phyloP scores from a whole-genome alignment of 2,888 invertebrate genomes.

The Steromphala cineraria region DNA sequence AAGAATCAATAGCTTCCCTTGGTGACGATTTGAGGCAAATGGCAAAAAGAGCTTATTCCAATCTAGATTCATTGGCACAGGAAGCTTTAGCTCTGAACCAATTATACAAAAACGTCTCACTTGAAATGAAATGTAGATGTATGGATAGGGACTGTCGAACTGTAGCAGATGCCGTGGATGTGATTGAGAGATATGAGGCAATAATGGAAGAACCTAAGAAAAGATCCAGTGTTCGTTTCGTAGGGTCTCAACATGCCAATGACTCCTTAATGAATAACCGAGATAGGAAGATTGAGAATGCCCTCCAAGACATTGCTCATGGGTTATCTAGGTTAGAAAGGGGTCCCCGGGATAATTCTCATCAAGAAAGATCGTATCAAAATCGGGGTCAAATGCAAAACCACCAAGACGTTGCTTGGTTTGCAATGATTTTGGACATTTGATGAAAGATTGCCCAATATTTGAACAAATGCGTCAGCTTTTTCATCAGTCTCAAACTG shows the following conservation, averaged over 20 bases:
- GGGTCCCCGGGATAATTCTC: not conserved
- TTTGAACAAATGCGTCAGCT: not conserved
- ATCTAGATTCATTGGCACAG: not conserved
- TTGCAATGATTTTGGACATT: not conserved
- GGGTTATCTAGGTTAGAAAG: not conserved
- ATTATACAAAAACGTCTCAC: not conserved
- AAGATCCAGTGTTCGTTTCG: not conserved
- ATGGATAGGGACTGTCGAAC: conserved; percentile 8
- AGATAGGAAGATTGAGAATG: not conserved
- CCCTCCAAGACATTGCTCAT: not conserved
- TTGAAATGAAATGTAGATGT: not conserved
- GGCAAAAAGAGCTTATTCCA: not conserved
- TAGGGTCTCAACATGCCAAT: not conserved
- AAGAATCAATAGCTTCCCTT: not conserved
- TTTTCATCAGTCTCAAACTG: not conserved
- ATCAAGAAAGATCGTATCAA: not conserved
- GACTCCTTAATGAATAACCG: no score
- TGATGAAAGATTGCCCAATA: conserved; percentile 6
- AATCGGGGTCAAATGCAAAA: not conserved
- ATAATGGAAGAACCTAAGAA: not conserved
- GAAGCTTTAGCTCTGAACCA: conserved; percentile 6
- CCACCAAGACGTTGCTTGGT: not conserved
- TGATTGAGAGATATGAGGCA: conserved; percentile 12
- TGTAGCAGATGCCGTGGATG: not conserved
- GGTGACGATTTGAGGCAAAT: not conserved